These are phyloP conservation scores for rat (Rattus norvegicus) DNA, from an alignment of 2,113 vertebrate species.

Conservation along the genomic window GRCr8 NC_086029.1:82221501-82222000, in stretches of 20 bases:
- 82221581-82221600: background rate
- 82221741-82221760: background rate
- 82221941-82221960: background rate
- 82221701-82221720: slow-evolving; percentile 28
- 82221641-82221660: slow-evolving; percentile 9
- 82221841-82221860: background rate
- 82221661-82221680: no score
- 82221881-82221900: background rate
- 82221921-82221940: background rate
- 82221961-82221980: no score
- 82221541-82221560: background rate
- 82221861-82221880: background rate
- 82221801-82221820: slow-evolving; percentile 45
- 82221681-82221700: background rate
- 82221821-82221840: background rate
- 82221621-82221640: background rate
- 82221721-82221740: background rate
- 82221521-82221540: background rate
- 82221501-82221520: background rate
- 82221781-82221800: slow-evolving; percentile 39
- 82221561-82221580: background rate
- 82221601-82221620: background rate
- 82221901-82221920: slow-evolving; percentile 19
- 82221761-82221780: slow-evolving; percentile 15
- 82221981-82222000: no score